These are phyloP conservation scores for Holacanthella duospinosa DNA, from an alignment of 2,888 invertebrate species.

Conservation along the genomic window DNA sequence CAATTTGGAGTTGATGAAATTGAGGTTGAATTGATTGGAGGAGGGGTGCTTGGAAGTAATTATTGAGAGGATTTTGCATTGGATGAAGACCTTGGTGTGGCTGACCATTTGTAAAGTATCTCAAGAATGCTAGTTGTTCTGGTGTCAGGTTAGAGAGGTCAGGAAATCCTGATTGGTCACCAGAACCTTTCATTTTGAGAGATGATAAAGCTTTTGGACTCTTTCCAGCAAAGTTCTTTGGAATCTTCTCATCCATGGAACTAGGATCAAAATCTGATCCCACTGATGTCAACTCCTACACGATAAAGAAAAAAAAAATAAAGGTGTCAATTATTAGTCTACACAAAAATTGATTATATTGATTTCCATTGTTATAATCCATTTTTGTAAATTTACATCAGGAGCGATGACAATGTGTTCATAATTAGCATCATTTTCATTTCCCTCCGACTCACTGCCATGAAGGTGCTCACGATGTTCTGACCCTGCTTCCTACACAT, in stretches of 20 bases:
- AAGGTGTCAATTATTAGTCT: neutral
- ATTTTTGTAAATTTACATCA: slow-evolving; percentile 24
- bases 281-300: slow-evolving; percentile 58
- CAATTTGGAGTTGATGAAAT: slow-evolving; percentile 50
- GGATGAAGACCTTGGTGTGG: slow-evolving; percentile 12
- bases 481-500: slow-evolving; percentile 74
- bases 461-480: slow-evolving; percentile 57
- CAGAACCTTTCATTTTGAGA: slow-evolving; percentile 12
- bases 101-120: slow-evolving; percentile 44
- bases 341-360: too few relatives aligned
- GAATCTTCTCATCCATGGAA: slow-evolving; percentile 52
- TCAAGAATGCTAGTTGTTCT: slow-evolving; percentile 37
- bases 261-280: slow-evolving; percentile 59
- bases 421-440: slow-evolving; percentile 61
- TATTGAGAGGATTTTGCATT: slow-evolving; percentile 6
- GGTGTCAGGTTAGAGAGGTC: slow-evolving; percentile 26
- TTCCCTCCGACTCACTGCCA: slow-evolving; percentile 59
- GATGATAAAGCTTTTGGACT: slow-evolving; percentile 38
- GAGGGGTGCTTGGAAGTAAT: slow-evolving; percentile 39
- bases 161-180: slow-evolving; percentile 8
- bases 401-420: slow-evolving; percentile 37
- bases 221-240: slow-evolving; percentile 47
- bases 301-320: too few relatives aligned
- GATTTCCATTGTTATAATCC: too few relatives aligned
- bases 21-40: slow-evolving; percentile 43